Percentiles rank a stretch among this genome's conserved stretches.
phyloP scores from a whole-genome alignment of 2,113 vertebrate genomes.

The Todiramphus chloris region DNA sequence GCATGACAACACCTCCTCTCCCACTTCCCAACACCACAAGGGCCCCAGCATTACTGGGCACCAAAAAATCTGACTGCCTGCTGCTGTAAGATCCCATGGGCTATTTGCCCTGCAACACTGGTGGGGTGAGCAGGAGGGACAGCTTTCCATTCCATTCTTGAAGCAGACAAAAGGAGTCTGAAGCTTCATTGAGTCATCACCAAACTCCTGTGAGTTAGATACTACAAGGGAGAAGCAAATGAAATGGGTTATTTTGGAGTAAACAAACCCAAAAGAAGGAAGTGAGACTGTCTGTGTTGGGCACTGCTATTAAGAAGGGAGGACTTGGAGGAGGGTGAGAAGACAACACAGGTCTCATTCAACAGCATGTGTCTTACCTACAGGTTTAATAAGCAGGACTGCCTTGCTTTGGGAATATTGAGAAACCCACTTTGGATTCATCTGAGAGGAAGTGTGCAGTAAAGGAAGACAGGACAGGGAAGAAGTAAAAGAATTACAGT shows the following conservation, averaged over 20 bases:
- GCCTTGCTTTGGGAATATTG: background rate
- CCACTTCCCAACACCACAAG: background rate
- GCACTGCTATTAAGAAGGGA: background rate
- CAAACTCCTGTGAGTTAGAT: background rate
- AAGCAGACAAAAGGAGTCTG: background rate
- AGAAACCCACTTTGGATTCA: accelerated
- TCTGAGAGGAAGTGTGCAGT: background rate
- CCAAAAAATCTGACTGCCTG: background rate
- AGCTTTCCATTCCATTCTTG: background rate
- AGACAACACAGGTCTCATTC: background rate
- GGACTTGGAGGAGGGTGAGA: background rate
- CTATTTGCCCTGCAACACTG: background rate
- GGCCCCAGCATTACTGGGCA: background rate
- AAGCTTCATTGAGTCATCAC: background rate
- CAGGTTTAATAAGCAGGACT: background rate
- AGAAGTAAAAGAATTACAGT: too few relatives aligned
- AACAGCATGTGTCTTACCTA: background rate
- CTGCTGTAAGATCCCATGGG: background rate
- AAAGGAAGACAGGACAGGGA: too few relatives aligned
- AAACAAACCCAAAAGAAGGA: background rate
- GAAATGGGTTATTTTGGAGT: background rate
- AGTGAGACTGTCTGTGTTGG: background rate
- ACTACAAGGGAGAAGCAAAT: background rate
- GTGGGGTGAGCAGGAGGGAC: background rate
- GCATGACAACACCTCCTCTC: background rate